Percentiles rank a stretch among this genome's conserved stretches.
These are phyloP conservation scores for Amyelois transitella DNA, from an alignment of 1,140 invertebrate species.

Conservation along the genomic window DNA sequence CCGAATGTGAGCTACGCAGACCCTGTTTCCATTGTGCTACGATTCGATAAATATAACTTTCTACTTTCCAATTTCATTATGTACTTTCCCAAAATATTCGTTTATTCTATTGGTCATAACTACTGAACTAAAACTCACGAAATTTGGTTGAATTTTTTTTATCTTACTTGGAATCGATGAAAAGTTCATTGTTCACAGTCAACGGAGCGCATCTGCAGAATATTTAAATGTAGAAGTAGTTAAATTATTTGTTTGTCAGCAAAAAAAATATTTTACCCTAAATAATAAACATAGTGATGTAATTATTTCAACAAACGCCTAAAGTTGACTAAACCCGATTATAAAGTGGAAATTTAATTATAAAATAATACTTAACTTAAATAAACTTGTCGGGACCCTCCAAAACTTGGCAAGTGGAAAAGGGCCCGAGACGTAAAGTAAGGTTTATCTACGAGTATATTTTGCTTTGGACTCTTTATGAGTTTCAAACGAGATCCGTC, in stretches of 20 bases:
- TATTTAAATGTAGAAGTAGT: constrained; percentile 3
- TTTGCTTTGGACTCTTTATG: constrained; percentile 73
- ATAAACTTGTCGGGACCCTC: constrained; percentile 58
- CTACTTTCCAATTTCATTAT: neutral
- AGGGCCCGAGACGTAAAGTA: constrained; percentile 65
- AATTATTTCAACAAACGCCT: constrained; percentile 18
- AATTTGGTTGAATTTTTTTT: neutral
- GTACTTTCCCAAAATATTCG: neutral
- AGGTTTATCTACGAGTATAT: constrained; percentile 70
- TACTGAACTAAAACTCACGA: neutral
- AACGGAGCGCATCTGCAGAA: neutral
- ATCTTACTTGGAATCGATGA: neutral
- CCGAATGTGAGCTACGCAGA: constrained; percentile 27
- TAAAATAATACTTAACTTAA: constrained; percentile 58
- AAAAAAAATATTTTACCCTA: neutral
- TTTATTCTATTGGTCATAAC: neutral
- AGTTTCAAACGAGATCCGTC: constrained; percentile 72
- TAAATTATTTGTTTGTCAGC: constrained; percentile 2
- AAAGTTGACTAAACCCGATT: constrained; percentile 35
- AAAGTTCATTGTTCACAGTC: neutral
- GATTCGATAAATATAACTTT: constrained; percentile 6
- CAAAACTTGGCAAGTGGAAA: constrained; percentile 66
- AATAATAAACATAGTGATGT: neutral
- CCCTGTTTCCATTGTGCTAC: constrained; percentile 24
- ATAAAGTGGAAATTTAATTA: constrained; percentile 57